Evolutionary conservation across 2,888 invertebrate species (phyloP), one percentile per base, ranked within the genome.

Genomic region (Isoperla grammatica): DNA sequence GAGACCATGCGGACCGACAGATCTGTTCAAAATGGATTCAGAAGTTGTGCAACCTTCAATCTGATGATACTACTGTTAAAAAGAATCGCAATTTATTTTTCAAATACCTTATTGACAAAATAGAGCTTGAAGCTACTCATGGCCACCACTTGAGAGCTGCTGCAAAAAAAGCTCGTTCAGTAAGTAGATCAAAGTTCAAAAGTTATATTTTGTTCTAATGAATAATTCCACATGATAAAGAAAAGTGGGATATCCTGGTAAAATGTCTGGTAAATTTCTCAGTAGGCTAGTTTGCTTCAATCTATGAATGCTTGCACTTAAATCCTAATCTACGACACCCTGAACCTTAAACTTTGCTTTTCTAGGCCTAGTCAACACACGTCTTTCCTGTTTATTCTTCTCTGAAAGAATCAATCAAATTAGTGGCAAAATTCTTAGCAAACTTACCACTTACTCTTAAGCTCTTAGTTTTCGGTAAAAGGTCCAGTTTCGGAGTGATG

Each of bases 41-140:
- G 35, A 76, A 75, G 67, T 70, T 78, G 42, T 70, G 72, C 23
- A 69, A 71, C 1, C 69, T 81, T 57, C 73, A 75, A 56, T 74
- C 78, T 0, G 68, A 72, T 15, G 76, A 78, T 64, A 65, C 75
- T 2, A 72, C 72, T 22, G 79, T 79, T 0, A 81, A 81, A 67
- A 74, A 72, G 61, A 76, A 81, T 66, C 75, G 81, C 29, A 82
- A 81, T 65, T 70, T 70, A 6, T 83, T 82, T 67, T 75, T 82
- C 67, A 73, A 74, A 43, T 82, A 80, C 63, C n/a, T 29, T 29
- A 8, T 8, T 29, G 4, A 29, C 29, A 29, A 29, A 6, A 29
- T 29, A 29, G 5, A 29, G 29, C 29, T 6, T 6, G 29, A 29
- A 29, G 29, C n/a, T n/a, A n/a, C n/a, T n/a, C n/a, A n/a, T 56